Base-by-base conservation (phyloP, 35 echinoderm and acorn worm species). In the Heliocidaris tuberculata region DNA sequence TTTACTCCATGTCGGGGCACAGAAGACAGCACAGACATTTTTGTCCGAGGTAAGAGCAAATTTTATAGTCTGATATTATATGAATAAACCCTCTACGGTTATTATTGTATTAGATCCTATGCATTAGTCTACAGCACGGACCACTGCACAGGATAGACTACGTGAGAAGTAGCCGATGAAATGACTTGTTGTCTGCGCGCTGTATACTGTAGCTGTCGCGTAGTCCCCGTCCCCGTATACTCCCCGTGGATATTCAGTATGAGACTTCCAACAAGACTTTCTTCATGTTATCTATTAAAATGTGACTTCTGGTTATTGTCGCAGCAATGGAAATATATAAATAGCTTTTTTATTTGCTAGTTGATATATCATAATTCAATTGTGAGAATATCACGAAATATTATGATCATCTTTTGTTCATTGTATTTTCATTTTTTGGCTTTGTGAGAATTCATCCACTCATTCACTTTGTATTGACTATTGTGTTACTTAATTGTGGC, bases 1-100 rank as follows among this genome's bases (percentile, higher is more conserved):
- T 99, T 97, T 99, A 97, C 98, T 99, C 97, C 98, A 99, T 99
- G 98, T 99, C 87, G 98, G 98, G 96, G 98, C 98, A 93, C 98
- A 99, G 94, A 99, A 99, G 97, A 97, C 95, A 95, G 98, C 98
- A 99, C 98, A 99, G 97, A 99, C 98, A 94, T 99, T 99, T 97
- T 92, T 99, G 88, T 97, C 98, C 86, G 98, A 99, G 98, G 98
- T 99, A 96, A 97, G 98, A 85, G 12, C 65, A 21, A 88, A 93
- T 94, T 42, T 42, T 90, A 32, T 13, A n/a, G 21, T 7, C 50
- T 92, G 27, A 13, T n/a, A 15, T 30, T 48, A 92, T 54, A 9
- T 70, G 60, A 5, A 16, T 70, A 70, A 21, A 27, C 60, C 5
- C 17, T 70, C 24, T 52, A 24, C 60, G 60, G 13, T 70, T 70